Evolutionary conservation across 2,797 vertebrate genomes (phyloP), one percentile per base, ranked within the genome.

Genomic region (Poecilia wingei): DNA sequence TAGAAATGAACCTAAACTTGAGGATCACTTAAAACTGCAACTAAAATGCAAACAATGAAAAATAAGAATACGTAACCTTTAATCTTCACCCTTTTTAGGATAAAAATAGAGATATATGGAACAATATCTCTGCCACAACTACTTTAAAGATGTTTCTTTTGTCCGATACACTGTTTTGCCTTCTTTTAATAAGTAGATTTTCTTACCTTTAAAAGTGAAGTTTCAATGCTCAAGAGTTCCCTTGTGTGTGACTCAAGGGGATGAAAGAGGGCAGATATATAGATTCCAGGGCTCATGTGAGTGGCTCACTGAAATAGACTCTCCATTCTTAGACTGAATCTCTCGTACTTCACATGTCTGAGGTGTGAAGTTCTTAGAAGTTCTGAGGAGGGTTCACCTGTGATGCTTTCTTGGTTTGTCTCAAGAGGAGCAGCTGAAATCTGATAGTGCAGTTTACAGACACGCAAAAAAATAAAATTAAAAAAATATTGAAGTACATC

Each of bases 221-320:
- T 81, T 89, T 75, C 83, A 88, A 84, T 83, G 79, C 80, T 77
- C 74, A 71, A 74, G 77, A 82, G 45, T 64, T 53, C 76, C 84
- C 91, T 89, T 91, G 89, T 79, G 80, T 87, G 85, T 93, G 89
- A 71, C 25, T 66, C 86, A 88, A 79, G 76, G 83, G 39, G 66
- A 82, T 86, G 89, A 91, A 94, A 93, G 86, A 82, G 64, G 87
- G 88, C 87, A 90, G 89, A 95, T 96, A 95, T 96, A 95, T 95
- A 94, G 94, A 95, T 90, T 92, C 90, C 72, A 74, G 82, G 53
- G 78, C 84, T 78, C 91, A 87, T 91, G 92, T 95, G 93, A 96
- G 94, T 93, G 94, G 93, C 86, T 91, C 87, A 93, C 95, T 91
- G 94, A 96, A 96, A 96, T 96, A 96, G 94, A 91, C 82, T 74